These are phyloP conservation scores for Misgurnus anguillicaudatus DNA, from an alignment of 2,113 vertebrate species.

Conservation along the genomic window DNA sequence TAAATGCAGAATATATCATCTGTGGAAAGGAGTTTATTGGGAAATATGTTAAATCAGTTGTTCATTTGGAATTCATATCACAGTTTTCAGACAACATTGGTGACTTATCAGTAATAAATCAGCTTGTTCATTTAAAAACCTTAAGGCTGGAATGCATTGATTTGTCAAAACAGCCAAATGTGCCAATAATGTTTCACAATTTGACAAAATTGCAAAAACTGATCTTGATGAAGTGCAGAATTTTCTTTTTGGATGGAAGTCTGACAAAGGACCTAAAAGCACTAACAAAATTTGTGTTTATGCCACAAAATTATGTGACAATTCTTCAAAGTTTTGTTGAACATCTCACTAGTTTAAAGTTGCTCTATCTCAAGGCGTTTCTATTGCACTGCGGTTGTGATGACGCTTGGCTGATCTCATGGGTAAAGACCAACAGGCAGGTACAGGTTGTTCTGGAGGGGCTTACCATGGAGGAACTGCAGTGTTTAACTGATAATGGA, in stretches of 20 bases:
- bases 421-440: constrained; percentile 13
- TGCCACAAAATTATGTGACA: not conserved
- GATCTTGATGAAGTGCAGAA: constrained; percentile 67
- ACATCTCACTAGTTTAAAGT: constrained; percentile 60
- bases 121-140: constrained; percentile 64
- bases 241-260: constrained; percentile 67
- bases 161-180: constrained; percentile 58
- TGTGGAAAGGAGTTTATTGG: constrained; percentile 35
- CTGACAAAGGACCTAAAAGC: constrained; percentile 13
- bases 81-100: not conserved
- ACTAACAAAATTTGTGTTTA: not conserved
- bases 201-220: constrained; percentile 54
- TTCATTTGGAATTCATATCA: constrained; percentile 1
- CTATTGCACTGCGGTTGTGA: constrained; percentile 53
- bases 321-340: constrained; percentile 57
- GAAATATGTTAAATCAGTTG: constrained; percentile 10
- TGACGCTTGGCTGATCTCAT: constrained; percentile 25
- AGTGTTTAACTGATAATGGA: constrained; percentile 4
- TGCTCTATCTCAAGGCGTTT: constrained; percentile 51
- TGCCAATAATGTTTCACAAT: constrained; percentile 36
- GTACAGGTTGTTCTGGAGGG: not conserved
- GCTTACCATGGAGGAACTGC: not conserved
- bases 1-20: not conserved
- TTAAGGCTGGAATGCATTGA: constrained; percentile 68
- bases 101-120: constrained; percentile 25